Conservation (phyloP, 1,140 invertebrate species). For the Zaprionus camerounensis region DNA sequence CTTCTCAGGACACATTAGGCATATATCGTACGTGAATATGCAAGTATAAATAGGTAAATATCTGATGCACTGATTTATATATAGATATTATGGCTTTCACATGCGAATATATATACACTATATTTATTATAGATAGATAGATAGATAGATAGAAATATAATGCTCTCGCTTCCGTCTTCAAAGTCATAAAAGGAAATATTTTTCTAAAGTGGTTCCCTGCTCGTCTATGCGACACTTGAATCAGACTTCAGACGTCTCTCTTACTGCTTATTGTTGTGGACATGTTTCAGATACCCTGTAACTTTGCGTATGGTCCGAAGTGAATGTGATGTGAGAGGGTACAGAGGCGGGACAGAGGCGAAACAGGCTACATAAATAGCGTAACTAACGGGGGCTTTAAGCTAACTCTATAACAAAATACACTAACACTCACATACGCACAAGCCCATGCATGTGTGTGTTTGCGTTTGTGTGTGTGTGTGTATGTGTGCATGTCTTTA, state of each 20-base stretch:
- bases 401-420: constrained; percentile 63
- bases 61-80: constrained; percentile 17
- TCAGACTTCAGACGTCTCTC: constrained; percentile 46
- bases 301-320: constrained; percentile 33
- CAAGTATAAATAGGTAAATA: constrained; percentile 10
- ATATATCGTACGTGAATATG: constrained; percentile 2
- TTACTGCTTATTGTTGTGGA: constrained; percentile 24
- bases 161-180: constrained; percentile 15
- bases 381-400: constrained; percentile 53
- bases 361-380: constrained; percentile 17
- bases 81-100: constrained; percentile 16
- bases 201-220: constrained; percentile 25
- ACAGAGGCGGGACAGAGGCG: constrained; percentile 9
- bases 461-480: neutral
- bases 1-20: constrained; percentile 37
- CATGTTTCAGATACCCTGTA: constrained; percentile 68
- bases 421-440: neutral
- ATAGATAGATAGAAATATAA: constrained; percentile 1
- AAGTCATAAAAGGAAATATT: constrained; percentile 15
- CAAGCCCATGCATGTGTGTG: neutral
- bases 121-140: constrained; percentile 4
- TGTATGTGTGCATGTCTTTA: constrained; percentile 10
- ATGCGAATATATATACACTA: constrained; percentile 8
- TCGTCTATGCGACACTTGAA: constrained; percentile 15
- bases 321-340: constrained; percentile 5